Evolutionary conservation across 2,888 invertebrate species (phyloP).

Genomic region (Tridacna gigas): DNA sequence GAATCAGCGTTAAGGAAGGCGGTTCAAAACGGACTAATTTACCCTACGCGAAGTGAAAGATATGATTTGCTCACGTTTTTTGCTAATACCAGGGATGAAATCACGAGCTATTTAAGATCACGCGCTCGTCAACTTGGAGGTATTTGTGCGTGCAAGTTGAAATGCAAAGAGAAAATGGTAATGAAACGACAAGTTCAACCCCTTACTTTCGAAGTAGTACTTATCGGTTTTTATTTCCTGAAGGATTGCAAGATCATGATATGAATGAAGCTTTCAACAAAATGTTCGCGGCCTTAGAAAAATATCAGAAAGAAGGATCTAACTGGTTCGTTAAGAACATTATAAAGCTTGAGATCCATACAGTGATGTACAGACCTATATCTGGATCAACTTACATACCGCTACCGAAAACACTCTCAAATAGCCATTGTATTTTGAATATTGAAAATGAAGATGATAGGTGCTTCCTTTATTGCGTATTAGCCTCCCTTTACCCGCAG

Average conservation of each 20-base stretch:
- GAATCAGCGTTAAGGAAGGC: constrained; percentile 22
- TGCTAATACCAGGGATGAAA: constrained; percentile 23
- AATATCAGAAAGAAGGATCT: constrained; percentile 40
- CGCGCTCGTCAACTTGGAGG: constrained; percentile 23
- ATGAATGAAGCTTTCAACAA: constrained; percentile 49
- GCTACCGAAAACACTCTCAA: constrained; percentile 30
- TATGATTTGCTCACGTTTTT: constrained; percentile 48
- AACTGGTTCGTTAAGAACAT: constrained; percentile 53
- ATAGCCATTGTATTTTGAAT: constrained; percentile 40
- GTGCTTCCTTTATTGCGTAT: constrained; percentile 51
- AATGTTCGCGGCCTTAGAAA: constrained; percentile 48
- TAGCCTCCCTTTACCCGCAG: constrained; percentile 46
- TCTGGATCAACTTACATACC: constrained; percentile 46
- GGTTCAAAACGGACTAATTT: constrained; percentile 30
- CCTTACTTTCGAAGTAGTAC: constrained; percentile 39
- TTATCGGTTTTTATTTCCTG: constrained; percentile 12
- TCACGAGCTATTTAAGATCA: constrained; percentile 5
- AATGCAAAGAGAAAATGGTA: constrained; percentile 45
- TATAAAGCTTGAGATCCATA: constrained; percentile 46
- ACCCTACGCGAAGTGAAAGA: constrained; percentile 30
- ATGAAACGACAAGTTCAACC: constrained; percentile 23
- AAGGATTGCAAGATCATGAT: constrained; percentile 30
- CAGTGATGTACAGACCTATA: constrained; percentile 47
- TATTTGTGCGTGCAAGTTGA: constrained; percentile 51
- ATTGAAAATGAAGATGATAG: constrained; percentile 50